phyloP scores from a whole-genome alignment of 2,113 vertebrate species.

The Ariopsis seemanni region DNA sequence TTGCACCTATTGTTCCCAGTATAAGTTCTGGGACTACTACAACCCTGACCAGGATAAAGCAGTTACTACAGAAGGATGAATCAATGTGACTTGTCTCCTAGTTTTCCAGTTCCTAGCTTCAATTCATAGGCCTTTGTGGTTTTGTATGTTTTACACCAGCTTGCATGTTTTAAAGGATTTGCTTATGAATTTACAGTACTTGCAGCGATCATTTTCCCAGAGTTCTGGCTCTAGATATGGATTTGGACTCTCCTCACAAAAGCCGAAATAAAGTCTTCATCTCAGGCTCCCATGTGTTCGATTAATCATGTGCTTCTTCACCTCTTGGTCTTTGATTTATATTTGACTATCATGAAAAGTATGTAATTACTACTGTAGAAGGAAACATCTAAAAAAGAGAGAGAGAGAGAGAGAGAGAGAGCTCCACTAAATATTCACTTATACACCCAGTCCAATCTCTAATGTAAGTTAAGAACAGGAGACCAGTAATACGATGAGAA shows the following conservation, averaged over 20 bases:
- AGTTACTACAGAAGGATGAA: neutral
- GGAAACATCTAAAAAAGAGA: neutral
- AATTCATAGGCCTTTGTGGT: neutral
- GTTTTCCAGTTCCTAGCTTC: neutral
- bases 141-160: neutral
- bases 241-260: neutral
- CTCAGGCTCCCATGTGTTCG: neutral
- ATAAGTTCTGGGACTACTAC: neutral
- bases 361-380: neutral
- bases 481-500: slow-evolving; percentile 37
- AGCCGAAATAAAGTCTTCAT: neutral
- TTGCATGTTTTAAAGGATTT: neutral
- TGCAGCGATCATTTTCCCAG: neutral
- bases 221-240: neutral
- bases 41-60: neutral
- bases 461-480: slow-evolving; percentile 37
- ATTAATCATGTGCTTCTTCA: neutral
- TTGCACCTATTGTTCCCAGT: neutral
- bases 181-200: neutral
- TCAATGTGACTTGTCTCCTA: neutral
- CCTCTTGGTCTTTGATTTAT: neutral
- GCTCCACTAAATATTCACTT: slow-evolving; percentile 17
- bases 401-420: neutral
- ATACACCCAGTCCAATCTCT: slow-evolving; percentile 22
- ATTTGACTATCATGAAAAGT: neutral